Evolutionary conservation across 2,797 vertebrate genomes (phyloP), one percentile per base, ranked within the genome.

Genomic region (Poeciliopsis presidionis): DNA sequence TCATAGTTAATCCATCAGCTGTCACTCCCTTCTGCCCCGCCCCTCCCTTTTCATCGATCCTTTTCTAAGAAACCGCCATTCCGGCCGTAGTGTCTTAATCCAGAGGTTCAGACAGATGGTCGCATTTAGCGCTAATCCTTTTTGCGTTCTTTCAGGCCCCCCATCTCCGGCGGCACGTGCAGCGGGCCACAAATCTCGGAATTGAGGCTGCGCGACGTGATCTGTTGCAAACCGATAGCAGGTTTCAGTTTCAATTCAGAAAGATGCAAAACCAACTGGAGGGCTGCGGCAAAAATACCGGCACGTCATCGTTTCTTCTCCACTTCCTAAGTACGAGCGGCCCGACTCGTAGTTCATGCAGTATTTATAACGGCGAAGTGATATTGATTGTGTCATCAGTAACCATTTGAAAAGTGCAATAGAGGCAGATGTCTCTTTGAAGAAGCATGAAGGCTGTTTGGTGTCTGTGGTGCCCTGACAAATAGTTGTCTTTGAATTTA

Each of bases 1-100:
- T 93, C 86, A 85, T 86, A 85, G 81, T 89, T 92, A 86, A 91
- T 90, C 91, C 33, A 22, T 55, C 75, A 71, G 80, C 72, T 77
- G 69, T 86, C 82, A 79, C 79, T 79, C 74, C 76, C 70, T 61
- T 43, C 16, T 57, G 2, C 28, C 13, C 12, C 3, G 22, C 36
- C 74, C 53, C 69, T 83, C 75, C 67, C 51, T 45, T 57, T 47
- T 43, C 14, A 61, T 67, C 53, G 39, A 28, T 79, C 63, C 70
- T 80, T 88, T 86, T 90, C 79, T 49, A 79, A 91, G 80, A 86
- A 84, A 86, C 83, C 59, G 76, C 65, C 74, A 86, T 81, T 88
- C 69, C 53, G 78, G 0, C 72, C 74, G 71, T 70, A 7, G 83
- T 74, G 70, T 85, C 84, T 87, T 89, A 90, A 89, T 91, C 85